A percentile compares a stretch with the other conserved stretches of the same genome.
phyloP scores from a whole-genome alignment of 2,888 invertebrate species.

The Megaustenia siamemsis region DNA sequence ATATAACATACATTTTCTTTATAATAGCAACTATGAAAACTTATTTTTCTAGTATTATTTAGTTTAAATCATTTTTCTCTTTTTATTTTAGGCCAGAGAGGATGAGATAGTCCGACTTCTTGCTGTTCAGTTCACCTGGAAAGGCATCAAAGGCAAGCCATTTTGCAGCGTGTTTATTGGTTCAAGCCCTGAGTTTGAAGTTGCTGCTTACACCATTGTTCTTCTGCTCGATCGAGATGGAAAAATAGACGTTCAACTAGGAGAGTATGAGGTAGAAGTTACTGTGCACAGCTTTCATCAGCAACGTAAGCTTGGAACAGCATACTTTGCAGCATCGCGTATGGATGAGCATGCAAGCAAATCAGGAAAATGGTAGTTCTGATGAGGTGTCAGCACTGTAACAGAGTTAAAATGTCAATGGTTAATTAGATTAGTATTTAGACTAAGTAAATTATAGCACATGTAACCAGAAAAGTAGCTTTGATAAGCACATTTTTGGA shows the following conservation, averaged over 20 bases:
- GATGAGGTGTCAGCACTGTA: too few species aligned
- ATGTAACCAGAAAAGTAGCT: too few species aligned
- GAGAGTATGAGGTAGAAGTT: conserved; percentile 77
- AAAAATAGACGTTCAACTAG: conserved; percentile 68
- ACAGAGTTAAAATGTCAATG: too few species aligned
- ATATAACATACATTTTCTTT: too few species aligned
- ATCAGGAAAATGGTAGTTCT: conserved; percentile 24
- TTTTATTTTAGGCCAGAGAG: conserved; percentile 64
- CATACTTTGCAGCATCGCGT: conserved; percentile 71
- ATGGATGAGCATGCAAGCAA: conserved; percentile 55
- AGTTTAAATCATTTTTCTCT: neutral
- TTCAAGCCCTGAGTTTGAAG: conserved; percentile 80
- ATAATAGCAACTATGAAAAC: too few species aligned
- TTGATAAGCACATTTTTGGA: too few species aligned
- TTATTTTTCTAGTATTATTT: too few species aligned
- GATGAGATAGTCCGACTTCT: conserved; percentile 76
- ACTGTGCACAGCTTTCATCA: conserved; percentile 70
- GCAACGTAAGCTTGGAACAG: conserved; percentile 70
- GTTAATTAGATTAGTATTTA: too few species aligned
- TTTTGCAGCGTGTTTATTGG: conserved; percentile 78
- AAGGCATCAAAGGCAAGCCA: conserved; percentile 74
- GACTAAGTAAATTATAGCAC: too few species aligned
- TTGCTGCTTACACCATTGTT: conserved; percentile 77
- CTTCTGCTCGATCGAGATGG: conserved; percentile 68
- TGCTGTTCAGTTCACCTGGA: conserved; percentile 79